Evolutionary conservation across 2,888 invertebrate genomes (phyloP).

Genomic region (Latrodectus elegans): DNA sequence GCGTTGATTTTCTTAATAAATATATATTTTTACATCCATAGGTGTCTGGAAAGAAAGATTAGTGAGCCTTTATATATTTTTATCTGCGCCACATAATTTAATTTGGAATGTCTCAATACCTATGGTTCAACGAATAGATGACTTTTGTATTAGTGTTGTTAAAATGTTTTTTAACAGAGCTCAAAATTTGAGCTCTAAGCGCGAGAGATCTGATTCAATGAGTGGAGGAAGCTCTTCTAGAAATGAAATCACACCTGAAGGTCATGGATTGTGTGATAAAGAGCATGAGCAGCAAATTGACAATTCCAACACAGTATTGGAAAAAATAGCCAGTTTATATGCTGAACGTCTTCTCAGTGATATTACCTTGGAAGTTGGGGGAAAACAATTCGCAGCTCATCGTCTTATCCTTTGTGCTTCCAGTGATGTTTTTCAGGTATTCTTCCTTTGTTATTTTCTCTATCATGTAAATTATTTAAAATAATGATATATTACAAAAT

Average conservation of each 20-base stretch:
- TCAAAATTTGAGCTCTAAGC: slow-evolving; percentile 24
- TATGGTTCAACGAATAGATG: neutral
- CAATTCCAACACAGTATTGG: slow-evolving; percentile 86
- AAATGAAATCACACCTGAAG: slow-evolving; percentile 42
- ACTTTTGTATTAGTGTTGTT: neutral
- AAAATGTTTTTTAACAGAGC: slow-evolving; percentile 59
- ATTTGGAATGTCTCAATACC: neutral
- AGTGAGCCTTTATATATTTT: neutral
- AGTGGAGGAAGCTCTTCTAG: slow-evolving; percentile 4
- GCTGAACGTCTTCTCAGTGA: slow-evolving; percentile 92
- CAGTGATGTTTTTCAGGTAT: slow-evolving; percentile 92
- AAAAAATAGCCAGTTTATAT: slow-evolving; percentile 88
- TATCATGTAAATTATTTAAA: no score
- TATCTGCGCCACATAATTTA: neutral
- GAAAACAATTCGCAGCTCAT: slow-evolving; percentile 89
- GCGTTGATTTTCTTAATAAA: no score
- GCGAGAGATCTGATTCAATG: slow-evolving; percentile 16
- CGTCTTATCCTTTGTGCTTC: slow-evolving; percentile 92
- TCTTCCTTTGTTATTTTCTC: neutral
- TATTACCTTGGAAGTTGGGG: slow-evolving; percentile 87
- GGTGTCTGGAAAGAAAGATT: neutral
- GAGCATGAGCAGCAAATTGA: slow-evolving; percentile 81
- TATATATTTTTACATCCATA: no score
- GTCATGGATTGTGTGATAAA: slow-evolving; percentile 67
- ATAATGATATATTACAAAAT: no score